Evolutionary conservation across 1,140 invertebrate species (phyloP).

Genomic region (Drosophila nikananu): DNA sequence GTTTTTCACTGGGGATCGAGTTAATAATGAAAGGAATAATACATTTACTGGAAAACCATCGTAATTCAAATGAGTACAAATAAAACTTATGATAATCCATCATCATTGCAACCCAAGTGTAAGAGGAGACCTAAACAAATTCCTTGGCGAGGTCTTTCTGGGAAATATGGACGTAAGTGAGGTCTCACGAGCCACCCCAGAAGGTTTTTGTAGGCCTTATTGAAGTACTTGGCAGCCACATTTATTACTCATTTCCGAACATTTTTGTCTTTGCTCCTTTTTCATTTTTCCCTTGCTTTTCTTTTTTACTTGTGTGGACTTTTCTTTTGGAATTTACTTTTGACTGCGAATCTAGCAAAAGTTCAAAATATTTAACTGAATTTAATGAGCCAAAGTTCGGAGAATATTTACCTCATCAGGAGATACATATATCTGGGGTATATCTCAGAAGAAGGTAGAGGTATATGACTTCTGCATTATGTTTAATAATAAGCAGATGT

Average conservation of each 20-base stretch:
- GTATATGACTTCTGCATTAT: conserved; percentile 62
- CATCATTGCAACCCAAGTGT: too few relatives aligned
- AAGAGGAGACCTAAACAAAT: conserved; percentile 60
- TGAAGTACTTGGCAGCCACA: conserved; percentile 32
- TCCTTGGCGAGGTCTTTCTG: conserved; percentile 30
- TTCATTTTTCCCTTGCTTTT: neutral
- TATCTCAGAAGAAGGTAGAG: conserved; percentile 11
- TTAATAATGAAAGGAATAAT: too few relatives aligned
- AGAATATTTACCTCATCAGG: conserved; percentile 25
- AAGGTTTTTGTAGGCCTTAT: too few relatives aligned
- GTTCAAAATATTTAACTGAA: conserved; percentile 77
- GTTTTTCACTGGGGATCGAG: too few relatives aligned
- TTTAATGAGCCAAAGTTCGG: conserved; percentile 66
- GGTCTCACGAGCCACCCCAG: neutral
- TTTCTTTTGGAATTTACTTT: conserved; percentile 71
- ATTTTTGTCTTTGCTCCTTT: conserved; percentile 39
- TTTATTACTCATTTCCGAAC: conserved; percentile 80
- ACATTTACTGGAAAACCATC: too few relatives aligned
- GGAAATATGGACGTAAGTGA: conserved; percentile 33
- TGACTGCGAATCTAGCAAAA: conserved; percentile 69
- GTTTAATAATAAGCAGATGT: conserved; percentile 55
- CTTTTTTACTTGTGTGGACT: conserved; percentile 1
- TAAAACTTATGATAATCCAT: too few relatives aligned
- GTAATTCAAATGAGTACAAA: too few relatives aligned
- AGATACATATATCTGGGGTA: neutral